phyloP scores from a whole-genome alignment of 2,113 vertebrate species.

The Sinosuthora webbiana region DNA sequence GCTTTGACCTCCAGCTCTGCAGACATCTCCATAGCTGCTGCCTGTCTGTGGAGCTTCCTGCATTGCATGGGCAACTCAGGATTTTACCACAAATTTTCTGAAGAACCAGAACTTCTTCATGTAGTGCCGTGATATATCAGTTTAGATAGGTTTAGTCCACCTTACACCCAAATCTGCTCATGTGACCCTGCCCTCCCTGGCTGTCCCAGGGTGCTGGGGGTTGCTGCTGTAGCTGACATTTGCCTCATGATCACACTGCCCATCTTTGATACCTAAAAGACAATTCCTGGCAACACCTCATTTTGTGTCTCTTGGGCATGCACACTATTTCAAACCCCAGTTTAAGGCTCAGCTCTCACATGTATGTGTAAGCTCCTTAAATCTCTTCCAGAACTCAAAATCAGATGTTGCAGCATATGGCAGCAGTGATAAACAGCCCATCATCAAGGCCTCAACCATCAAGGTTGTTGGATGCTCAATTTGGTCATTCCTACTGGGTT shows the following conservation, averaged over 20 bases:
- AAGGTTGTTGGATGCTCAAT: not conserved
- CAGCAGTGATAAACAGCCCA: not conserved
- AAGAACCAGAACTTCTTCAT: not conserved
- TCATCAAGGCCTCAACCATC: not conserved
- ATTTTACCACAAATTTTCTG: not conserved
- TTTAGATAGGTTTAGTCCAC: not conserved
- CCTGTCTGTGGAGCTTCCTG: not conserved
- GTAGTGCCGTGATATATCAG: not conserved
- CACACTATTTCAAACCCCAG: not conserved
- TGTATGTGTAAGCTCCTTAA: accelerated
- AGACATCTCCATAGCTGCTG: not conserved
- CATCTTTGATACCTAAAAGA: not conserved
- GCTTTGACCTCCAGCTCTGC: not conserved
- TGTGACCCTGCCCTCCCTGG: not conserved
- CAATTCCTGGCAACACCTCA: not conserved
- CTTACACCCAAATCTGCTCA: accelerated
- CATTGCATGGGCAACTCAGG: not conserved
- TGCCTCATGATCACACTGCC: not conserved
- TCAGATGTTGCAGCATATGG: not conserved
- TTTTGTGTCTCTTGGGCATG: not conserved
- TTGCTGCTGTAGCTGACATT: not conserved
- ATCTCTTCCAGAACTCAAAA: not conserved
- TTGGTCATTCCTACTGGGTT: not conserved
- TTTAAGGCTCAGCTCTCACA: not conserved
- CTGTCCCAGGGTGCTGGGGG: accelerated